phyloP scores from a whole-genome alignment of 2,888 invertebrate species.

The Scaptomyza tumidula region DNA sequence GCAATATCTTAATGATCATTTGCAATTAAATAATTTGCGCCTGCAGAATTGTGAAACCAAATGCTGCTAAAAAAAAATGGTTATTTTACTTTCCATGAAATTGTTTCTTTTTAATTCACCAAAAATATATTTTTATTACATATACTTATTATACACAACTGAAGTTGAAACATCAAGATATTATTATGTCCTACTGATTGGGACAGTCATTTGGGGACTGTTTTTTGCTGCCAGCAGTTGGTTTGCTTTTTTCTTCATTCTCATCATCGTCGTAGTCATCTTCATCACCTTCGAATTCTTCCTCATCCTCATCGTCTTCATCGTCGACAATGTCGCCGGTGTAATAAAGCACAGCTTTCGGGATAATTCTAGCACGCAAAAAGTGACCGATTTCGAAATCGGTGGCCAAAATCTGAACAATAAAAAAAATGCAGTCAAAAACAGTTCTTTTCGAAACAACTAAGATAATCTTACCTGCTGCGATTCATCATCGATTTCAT shows the following conservation, averaged over 20 bases:
- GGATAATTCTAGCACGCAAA: constrained; percentile 97
- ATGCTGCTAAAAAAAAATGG: background rate
- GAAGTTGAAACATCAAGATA: constrained; percentile 31
- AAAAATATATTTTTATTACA: constrained; percentile 63
- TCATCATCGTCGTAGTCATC: constrained; percentile 87
- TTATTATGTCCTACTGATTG: constrained; percentile 87
- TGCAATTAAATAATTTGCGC: background rate
- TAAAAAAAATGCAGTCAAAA: background rate
- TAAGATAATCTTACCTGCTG: constrained; percentile 84
- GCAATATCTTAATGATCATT: background rate
- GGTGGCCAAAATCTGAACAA: constrained; percentile 89
- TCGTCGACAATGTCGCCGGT: constrained; percentile 95
- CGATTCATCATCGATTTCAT: constrained; percentile 95
- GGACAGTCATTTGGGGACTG: constrained; percentile 88
- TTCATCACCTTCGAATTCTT: constrained; percentile 87
- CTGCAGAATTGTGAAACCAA: background rate
- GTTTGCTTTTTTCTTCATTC: constrained; percentile 86
- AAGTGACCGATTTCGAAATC: constrained; percentile 99
- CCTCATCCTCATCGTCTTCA: constrained; percentile 88
- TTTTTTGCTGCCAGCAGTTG: constrained; percentile 75
- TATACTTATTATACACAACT: constrained; percentile 61
- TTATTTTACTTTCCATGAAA: constrained; percentile 41
- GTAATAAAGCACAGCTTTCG: constrained; percentile 98
- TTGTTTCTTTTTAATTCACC: constrained; percentile 59
- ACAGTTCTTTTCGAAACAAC: background rate